These are phyloP conservation scores for Nysson spinosus DNA, from an alignment of 2,888 invertebrate species.

Conservation along the genomic window DNA sequence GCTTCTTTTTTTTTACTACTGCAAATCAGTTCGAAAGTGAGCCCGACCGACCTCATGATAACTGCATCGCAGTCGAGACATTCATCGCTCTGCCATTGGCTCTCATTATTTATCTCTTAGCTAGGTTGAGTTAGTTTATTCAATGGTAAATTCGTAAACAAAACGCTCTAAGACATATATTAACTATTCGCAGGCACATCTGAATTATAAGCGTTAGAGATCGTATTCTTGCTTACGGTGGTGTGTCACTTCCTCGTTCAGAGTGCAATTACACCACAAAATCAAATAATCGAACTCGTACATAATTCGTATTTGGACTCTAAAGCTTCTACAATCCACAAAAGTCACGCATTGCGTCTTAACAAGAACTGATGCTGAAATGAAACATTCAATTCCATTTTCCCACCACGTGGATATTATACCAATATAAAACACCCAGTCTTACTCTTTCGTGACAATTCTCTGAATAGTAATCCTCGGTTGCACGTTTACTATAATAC, in stretches of 20 bases:
- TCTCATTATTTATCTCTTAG: slow-evolving; percentile 77
- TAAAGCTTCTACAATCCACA: slow-evolving; percentile 18
- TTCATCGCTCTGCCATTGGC: slow-evolving; percentile 76
- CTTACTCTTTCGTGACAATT: no score
- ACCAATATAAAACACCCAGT: no score
- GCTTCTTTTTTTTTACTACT: slow-evolving; percentile 42
- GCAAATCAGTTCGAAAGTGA: slow-evolving; percentile 56
- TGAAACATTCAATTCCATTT: not conserved
- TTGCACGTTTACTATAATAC: no score
- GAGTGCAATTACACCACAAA: slow-evolving; percentile 11
- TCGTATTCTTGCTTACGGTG: slow-evolving; percentile 1
- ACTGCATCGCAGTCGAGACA: slow-evolving; percentile 74
- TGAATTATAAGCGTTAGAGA: slow-evolving; percentile 43
- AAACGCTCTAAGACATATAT: slow-evolving; percentile 26
- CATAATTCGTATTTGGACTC: not conserved
- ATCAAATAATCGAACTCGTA: slow-evolving; percentile 10
- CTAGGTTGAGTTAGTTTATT: slow-evolving; percentile 36
- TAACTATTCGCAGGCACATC: slow-evolving; percentile 40
- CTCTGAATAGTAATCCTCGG: no score
- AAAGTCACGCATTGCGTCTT: not conserved
- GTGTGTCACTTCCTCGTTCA: not conserved
- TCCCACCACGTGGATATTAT: not conserved
- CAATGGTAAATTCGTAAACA: slow-evolving; percentile 10
- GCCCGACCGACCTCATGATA: slow-evolving; percentile 59
- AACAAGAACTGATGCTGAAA: slow-evolving; percentile 1